Base-by-base conservation (phyloP, 2,113 vertebrate species). In the Oryctolagus cuniculus region DNA sequence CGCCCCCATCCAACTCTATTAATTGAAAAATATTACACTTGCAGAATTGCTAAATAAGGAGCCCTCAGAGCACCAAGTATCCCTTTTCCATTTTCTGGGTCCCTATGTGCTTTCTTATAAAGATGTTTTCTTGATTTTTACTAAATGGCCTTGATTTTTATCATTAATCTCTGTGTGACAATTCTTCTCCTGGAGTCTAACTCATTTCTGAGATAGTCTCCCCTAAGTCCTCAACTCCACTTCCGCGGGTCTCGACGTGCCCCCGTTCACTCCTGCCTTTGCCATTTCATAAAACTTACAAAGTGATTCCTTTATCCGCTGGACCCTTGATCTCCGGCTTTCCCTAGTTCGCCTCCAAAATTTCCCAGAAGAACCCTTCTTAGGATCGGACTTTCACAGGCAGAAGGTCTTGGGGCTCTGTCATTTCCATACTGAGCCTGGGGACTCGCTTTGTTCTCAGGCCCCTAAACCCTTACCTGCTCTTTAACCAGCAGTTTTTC, bases 61-160 rank as follows among this genome's bases (percentile, higher is more conserved):
- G 81, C 75, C 85, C 90, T 94, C 85, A 31, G 95, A 96, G 92
- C 79, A 88, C 86, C 69, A 80, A 92, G 29, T 78, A 73, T 88
- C 75, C 63, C 92, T 96, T 87, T 82, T 84, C 83, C 86, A 93
- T 86, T 93, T 96, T 92, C 90, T 97, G 92, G 69, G 81, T 96
- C 92, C 95, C 90, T 44, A 17, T 90, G 88, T 97, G 85, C 85
- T 96, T 91, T 67, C 90, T 93, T 67, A 31, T 92, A 75, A 90
- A 95, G 85, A 87, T 63, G 93, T 87, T 74, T 78, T 80, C 61
- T 72, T 83, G 31, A 63, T 91, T 94, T 94, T 96, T 38, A 92
- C 92, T 83, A 94, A 93, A 92, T 95, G 90, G 95, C 96, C 97
- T 97, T 97, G 95, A 97, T 97, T 97, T 97, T 96, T 83, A 94